phyloP scores from a whole-genome alignment of 2,113 vertebrate species.

The Anser cygnoides region DNA sequence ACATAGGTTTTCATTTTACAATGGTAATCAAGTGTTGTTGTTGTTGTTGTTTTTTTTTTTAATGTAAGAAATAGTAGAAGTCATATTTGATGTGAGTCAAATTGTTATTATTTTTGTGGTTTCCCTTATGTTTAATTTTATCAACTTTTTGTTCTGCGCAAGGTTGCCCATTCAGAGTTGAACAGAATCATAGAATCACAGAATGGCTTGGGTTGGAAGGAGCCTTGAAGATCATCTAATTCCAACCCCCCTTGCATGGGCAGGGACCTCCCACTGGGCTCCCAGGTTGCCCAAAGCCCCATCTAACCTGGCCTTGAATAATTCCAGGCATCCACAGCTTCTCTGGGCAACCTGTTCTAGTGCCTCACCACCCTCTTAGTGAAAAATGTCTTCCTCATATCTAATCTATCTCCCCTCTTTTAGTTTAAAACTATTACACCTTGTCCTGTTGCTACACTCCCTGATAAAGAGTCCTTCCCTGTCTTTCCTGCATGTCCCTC shows the following conservation, averaged over 20 bases:
- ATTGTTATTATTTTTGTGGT: neutral
- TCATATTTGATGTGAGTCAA: neutral
- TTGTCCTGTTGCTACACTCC: neutral
- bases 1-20: too few species aligned
- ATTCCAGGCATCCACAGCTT: neutral
- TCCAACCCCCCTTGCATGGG: neutral
- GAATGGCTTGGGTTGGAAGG: neutral
- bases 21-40: too few species aligned
- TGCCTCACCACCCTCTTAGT: neutral
- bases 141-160: neutral
- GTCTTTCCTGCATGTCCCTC: neutral
- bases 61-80: neutral
- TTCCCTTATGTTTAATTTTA: neutral
- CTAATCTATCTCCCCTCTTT: neutral
- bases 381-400: neutral
- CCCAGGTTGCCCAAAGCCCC: neutral
- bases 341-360: neutral
- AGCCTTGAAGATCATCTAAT: neutral
- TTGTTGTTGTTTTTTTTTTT: neutral
- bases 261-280: too few species aligned
- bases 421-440: neutral
- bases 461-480: neutral
- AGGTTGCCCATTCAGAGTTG: neutral
- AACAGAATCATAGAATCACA: neutral
- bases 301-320: neutral